A percentile compares a stretch with the other conserved stretches of the same genome.
phyloP scores from a whole-genome alignment of 2,888 invertebrate species.

The Conchocele bisecta region DNA sequence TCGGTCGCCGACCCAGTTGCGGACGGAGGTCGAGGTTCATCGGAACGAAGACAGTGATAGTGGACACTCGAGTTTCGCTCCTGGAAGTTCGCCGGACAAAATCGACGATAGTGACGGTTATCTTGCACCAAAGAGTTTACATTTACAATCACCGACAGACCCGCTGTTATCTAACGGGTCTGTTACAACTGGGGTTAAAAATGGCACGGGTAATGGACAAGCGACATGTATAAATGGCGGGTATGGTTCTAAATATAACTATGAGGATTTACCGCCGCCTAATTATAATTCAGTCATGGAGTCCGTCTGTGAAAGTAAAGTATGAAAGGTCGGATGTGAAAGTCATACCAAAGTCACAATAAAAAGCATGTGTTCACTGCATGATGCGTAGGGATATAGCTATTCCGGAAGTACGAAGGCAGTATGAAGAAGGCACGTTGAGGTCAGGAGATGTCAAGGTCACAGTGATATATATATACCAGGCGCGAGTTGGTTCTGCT shows the following conservation, averaged over 20 bases:
- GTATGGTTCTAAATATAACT: constrained; percentile 67
- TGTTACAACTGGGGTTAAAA: constrained; percentile 22
- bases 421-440: no score
- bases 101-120: constrained; percentile 75
- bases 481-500: no score
- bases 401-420: no score
- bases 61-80: constrained; percentile 76
- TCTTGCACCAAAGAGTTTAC: constrained; percentile 70
- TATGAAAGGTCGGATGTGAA: no score
- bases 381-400: no score
- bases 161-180: constrained; percentile 47
- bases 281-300: constrained; percentile 74
- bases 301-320: constrained; percentile 46
- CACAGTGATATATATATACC: no score
- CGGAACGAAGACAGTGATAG: constrained; percentile 75
- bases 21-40: constrained; percentile 71
- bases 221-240: constrained; percentile 60
- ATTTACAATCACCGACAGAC: constrained; percentile 35
- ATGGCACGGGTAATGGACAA: constrained; percentile 51
- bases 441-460: no score
- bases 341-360: no score
- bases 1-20: constrained; percentile 61
- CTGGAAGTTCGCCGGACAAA: constrained; percentile 70
- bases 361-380: no score
- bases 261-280: constrained; percentile 71